A percentile compares a stretch with the other conserved stretches of the same genome.
Conservation (phyloP, 2,797 vertebrate species). For the Dromococcyx pavoninus region DNA sequence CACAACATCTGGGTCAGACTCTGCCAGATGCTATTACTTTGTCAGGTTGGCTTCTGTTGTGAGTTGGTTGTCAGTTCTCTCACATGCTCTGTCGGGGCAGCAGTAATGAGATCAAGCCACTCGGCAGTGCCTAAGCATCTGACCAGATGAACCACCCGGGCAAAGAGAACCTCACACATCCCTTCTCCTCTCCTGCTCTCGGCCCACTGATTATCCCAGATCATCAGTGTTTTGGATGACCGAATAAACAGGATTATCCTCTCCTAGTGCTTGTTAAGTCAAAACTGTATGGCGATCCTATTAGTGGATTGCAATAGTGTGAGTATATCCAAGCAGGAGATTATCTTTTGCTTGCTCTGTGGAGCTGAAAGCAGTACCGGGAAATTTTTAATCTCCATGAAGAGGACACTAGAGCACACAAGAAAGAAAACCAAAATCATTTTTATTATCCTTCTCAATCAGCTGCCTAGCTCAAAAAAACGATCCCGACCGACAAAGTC, state of each 20-base stretch:
- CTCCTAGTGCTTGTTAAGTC: conserved; percentile 40
- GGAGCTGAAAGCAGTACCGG: conserved; percentile 40
- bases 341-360: conserved; percentile 46
- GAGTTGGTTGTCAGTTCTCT: background rate
- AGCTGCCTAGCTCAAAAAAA: background rate
- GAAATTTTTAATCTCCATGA: conserved; percentile 63
- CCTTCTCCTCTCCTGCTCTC: background rate
- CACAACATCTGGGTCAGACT: background rate
- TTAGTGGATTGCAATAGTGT: conserved; percentile 13
- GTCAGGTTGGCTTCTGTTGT: background rate
- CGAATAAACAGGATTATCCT: conserved; percentile 72
- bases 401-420: conserved; percentile 40
- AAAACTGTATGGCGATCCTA: conserved; percentile 47
- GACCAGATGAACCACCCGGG: background rate
- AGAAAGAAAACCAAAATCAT: conserved; percentile 17
- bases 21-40: background rate
- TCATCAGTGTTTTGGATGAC: conserved; percentile 48
- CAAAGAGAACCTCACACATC: background rate
- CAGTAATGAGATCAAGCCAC: background rate
- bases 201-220: conserved; percentile 38
- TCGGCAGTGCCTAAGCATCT: background rate
- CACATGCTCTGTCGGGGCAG: background rate
- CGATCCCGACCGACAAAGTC: background rate
- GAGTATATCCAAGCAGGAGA: conserved; percentile 52
- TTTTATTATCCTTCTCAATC: conserved; percentile 33